Base-by-base conservation (phyloP, 2,113 vertebrate species). In the Phyllostomus hastatus region DNA sequence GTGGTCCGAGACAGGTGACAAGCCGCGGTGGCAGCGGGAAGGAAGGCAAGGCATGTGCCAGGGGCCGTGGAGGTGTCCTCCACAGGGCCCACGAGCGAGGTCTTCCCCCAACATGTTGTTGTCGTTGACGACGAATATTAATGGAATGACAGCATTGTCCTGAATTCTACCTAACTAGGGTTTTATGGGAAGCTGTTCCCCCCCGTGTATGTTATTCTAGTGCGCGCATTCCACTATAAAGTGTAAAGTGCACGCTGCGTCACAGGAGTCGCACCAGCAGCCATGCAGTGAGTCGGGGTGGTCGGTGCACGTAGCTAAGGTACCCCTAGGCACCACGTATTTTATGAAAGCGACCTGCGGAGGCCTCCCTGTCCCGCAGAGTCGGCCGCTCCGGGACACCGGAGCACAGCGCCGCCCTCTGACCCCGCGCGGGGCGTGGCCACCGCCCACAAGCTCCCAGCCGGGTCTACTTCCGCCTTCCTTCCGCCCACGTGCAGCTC, bases 381-480 rank as follows among this genome's bases (percentile, higher is more conserved):
- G 26, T 12, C 5, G n/a, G 4, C n/a, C 17, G 31, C 41, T 80
- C 20, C 24, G 2, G 9, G 33, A 9, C 28, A 14, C 24, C 24
- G 11, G 12, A 69, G 67, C 35, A 12, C 22, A 38, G 0, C 2
- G 38, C 5, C 8, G 3, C 16, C 52, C 15, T 0, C 10, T 22
- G 48, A 14, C 14, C 41, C 12, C 26, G 0, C 5, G 4, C 17
- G 10, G 19, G 12, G 8, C 54, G 3, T 35, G 69, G 20, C 14
- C 26, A 14, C 20, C 15, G 0, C 64, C 4, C 20, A 3, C 24
- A 4, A 17, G 9, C 52, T 43, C 35, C 76, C 31, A 16, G n/a
- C 22, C 20, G 33, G 4, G 1, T 33, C 78, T 33, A 1, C 14
- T 11, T 14, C 61, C 6, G 10, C 76, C 31, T 35, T 35, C 76